phyloP scores from a whole-genome alignment of 1,140 invertebrate species.

The Adoxophyes honmai region DNA sequence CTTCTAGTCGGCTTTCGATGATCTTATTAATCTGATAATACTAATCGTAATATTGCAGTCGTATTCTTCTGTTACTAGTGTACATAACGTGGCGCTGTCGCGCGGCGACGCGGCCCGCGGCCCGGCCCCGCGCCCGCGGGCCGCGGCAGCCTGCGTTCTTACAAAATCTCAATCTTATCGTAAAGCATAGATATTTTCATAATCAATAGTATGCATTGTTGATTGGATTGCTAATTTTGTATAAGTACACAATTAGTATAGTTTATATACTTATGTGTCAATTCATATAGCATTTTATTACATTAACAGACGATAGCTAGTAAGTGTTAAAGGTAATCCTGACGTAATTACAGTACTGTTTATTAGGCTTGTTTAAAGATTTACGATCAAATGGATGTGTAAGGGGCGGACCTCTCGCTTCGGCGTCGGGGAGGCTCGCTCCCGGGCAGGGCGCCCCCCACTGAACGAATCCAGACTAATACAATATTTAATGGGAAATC shows the following conservation, averaged over 20 bases:
- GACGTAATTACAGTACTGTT: slow-evolving; percentile 46
- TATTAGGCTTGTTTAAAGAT: slow-evolving; percentile 48
- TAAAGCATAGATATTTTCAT: slow-evolving; percentile 71
- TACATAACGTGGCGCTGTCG: slow-evolving; percentile 55
- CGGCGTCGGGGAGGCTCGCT: not conserved
- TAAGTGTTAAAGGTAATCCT: slow-evolving; percentile 72
- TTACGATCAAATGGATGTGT: slow-evolving; percentile 21
- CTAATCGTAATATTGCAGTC: slow-evolving; percentile 52
- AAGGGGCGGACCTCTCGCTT: not conserved
- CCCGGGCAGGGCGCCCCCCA: not conserved
- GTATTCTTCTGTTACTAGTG: slow-evolving; percentile 55
- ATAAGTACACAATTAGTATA: slow-evolving; percentile 77
- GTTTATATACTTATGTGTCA: slow-evolving; percentile 79
- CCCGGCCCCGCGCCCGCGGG: slow-evolving; percentile 6
- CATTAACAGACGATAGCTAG: slow-evolving; percentile 71
- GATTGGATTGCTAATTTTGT: slow-evolving; percentile 74
- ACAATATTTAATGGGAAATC: slow-evolving; percentile 5
- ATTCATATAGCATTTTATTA: slow-evolving; percentile 78
- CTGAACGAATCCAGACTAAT: not conserved
- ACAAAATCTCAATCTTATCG: slow-evolving; percentile 50
- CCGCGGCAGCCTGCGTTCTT: slow-evolving; percentile 23
- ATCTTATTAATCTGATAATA: slow-evolving; percentile 65
- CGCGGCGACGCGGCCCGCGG: slow-evolving; percentile 16
- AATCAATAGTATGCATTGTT: slow-evolving; percentile 74
- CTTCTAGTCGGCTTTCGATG: slow-evolving; percentile 72